These are phyloP conservation scores for Acanthurus tractus DNA, from an alignment of 2,797 vertebrate genomes.

Conservation along the genomic window DNA sequence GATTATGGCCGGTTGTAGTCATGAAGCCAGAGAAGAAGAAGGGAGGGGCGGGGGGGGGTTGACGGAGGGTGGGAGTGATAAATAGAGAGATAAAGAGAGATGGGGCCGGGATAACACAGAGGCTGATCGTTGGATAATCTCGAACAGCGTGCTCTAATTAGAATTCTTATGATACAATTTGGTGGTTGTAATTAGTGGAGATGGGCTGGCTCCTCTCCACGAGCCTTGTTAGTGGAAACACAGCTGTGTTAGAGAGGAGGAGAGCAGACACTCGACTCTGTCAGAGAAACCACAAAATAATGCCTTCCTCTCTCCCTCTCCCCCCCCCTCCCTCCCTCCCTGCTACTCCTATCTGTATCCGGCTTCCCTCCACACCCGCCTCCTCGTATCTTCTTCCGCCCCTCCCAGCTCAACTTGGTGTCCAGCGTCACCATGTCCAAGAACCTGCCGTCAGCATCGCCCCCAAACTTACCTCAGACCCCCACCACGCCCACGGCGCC, in stretches of 20 bases:
- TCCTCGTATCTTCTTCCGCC: conserved; percentile 56
- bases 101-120: conserved; percentile 90
- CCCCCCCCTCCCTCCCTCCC: conserved; percentile 38
- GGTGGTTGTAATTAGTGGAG: conserved; percentile 98
- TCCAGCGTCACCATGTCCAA: conserved; percentile 99
- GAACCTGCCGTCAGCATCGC: conserved; percentile 96
- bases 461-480: conserved; percentile 99
- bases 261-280: conserved; percentile 89
- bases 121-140: conserved; percentile 98
- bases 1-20: conserved; percentile 38
- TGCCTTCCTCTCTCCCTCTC: conserved; percentile 47
- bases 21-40: no score
- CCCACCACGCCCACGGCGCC: conserved; percentile 98
- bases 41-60: conserved; percentile 21
- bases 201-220: conserved; percentile 94
- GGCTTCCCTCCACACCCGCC: conserved; percentile 61
- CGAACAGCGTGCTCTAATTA: conserved; percentile 98
- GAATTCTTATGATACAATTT: conserved; percentile 99
- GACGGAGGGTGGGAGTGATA: conserved; percentile 66
- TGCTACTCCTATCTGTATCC: conserved; percentile 61
- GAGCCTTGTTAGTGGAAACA: conserved; percentile 96
- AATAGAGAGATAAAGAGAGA: conserved; percentile 88
- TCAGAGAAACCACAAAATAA: conserved; percentile 90
- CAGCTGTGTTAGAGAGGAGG: conserved; percentile 90
- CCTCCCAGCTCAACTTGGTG: conserved; percentile 95